Percentiles rank a stretch among this genome's conserved stretches.
Conservation (phyloP, 2,888 invertebrate genomes). For the Pollenia labialis region DNA sequence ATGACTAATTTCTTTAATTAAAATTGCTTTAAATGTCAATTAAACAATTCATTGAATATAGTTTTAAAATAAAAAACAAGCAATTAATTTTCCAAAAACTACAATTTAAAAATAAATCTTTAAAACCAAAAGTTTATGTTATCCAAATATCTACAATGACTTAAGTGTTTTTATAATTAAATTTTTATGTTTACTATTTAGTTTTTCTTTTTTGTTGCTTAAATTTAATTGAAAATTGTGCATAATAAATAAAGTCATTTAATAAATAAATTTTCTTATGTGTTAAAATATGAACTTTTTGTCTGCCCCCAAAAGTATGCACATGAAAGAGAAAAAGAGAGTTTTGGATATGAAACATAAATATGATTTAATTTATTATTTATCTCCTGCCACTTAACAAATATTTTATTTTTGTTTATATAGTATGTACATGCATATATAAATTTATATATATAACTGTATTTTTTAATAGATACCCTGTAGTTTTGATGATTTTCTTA, state of each 20-base stretch:
- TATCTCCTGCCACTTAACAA: constrained; percentile 43
- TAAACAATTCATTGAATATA: too few relatives aligned
- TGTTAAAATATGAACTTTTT: neutral
- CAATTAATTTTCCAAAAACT: too few relatives aligned
- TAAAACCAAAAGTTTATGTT: neutral
- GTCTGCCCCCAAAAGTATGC: constrained; percentile 27
- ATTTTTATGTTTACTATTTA: neutral
- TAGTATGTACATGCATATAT: constrained; percentile 1
- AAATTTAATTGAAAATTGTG: neutral
- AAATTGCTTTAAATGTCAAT: too few relatives aligned
- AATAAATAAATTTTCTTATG: constrained; percentile 1
- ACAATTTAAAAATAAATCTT: too few relatives aligned
- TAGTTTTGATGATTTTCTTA: too few relatives aligned
- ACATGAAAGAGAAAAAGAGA: neutral
- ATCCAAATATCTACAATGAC: neutral
- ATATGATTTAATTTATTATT: constrained; percentile 47
- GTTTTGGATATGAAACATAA: constrained; percentile 17
- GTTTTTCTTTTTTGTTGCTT: neutral
- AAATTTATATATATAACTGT: neutral
- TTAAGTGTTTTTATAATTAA: neutral
- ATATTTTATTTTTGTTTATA: constrained; percentile 32
- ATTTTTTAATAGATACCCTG: too few relatives aligned
- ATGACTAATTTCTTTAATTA: too few relatives aligned
- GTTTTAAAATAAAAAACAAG: too few relatives aligned
- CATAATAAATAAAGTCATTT: constrained; percentile 17